A percentile compares a stretch with the other conserved stretches of the same genome.
Conservation (phyloP, 1,140 invertebrate genomes). For the Camponotus floridanus region DNA sequence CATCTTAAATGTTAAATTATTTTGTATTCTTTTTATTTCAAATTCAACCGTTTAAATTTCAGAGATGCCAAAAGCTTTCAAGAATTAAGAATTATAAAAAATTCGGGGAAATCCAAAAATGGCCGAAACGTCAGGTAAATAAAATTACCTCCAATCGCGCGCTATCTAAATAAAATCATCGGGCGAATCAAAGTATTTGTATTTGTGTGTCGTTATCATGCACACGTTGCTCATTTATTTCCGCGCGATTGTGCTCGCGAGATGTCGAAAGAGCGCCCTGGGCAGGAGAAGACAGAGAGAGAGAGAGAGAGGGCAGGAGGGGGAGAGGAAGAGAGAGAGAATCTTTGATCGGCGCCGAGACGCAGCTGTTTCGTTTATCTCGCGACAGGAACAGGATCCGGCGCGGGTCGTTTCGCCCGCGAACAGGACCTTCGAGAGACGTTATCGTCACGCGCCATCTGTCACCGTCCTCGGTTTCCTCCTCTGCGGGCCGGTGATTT, state of each 20-base stretch:
- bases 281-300: constrained; percentile 13
- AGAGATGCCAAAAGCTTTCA: not conserved
- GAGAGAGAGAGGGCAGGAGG: not conserved
- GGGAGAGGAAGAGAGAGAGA: constrained; percentile 22
- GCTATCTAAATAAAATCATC: constrained; percentile 39
- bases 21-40: not conserved
- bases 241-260: constrained; percentile 63
- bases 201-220: constrained; percentile 51
- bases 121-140: not conserved
- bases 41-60: not conserved
- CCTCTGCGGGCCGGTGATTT: constrained; percentile 73
- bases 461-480: constrained; percentile 73
- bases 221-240: constrained; percentile 69
- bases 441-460: constrained; percentile 81
- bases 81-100: not conserved
- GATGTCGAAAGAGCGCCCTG: constrained; percentile 66
- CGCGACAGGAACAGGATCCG: constrained; percentile 82
- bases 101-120: not conserved
- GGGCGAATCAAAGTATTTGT: constrained; percentile 7
- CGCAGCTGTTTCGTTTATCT: constrained; percentile 81
- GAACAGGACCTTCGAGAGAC: constrained; percentile 77
- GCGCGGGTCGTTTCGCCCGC: constrained; percentile 77
- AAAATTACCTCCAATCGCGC: not conserved
- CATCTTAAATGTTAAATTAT: not conserved
- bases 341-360: constrained; percentile 75